Percentiles rank a stretch among this genome's conserved stretches.
phyloP scores from a whole-genome alignment of 1,140 invertebrate species.

The Drusus annulatus region DNA sequence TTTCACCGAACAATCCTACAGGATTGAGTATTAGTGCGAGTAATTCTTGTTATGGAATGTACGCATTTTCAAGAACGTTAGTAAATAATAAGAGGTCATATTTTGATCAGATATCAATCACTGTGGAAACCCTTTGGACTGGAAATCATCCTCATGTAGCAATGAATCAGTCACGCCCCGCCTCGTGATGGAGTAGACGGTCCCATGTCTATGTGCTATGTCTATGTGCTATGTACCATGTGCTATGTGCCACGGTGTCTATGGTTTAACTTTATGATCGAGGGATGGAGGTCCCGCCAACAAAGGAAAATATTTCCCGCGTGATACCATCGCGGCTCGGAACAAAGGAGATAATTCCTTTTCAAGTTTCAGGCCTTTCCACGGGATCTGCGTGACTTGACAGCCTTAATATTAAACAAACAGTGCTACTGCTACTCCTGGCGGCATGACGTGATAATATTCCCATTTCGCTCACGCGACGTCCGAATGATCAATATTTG shows the following conservation, averaged over 20 bases:
- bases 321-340: slow-evolving; percentile 1
- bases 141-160: no score
- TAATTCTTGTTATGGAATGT: no score
- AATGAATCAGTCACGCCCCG: no score
- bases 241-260: no score
- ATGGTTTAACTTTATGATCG: no score
- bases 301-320: background rate
- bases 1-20: no score
- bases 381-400: slow-evolving; percentile 19
- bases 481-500: slow-evolving; percentile 36
- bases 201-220: no score
- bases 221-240: no score
- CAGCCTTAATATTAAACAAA: slow-evolving; percentile 27
- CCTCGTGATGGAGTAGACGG: no score
- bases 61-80: no score
- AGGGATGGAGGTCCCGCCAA: background rate
- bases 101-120: no score
- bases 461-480: slow-evolving; percentile 42
- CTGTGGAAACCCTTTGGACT: background rate
- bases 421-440: background rate
- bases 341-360: slow-evolving; percentile 28
- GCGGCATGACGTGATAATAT: slow-evolving; percentile 40
- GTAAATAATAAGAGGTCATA: no score
- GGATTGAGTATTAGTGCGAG: background rate
- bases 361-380: background rate